Evolutionary conservation across 2,888 invertebrate genomes (phyloP), one percentile per base, ranked within the genome.

Genomic region (Gymnosoma rotundatum): DNA sequence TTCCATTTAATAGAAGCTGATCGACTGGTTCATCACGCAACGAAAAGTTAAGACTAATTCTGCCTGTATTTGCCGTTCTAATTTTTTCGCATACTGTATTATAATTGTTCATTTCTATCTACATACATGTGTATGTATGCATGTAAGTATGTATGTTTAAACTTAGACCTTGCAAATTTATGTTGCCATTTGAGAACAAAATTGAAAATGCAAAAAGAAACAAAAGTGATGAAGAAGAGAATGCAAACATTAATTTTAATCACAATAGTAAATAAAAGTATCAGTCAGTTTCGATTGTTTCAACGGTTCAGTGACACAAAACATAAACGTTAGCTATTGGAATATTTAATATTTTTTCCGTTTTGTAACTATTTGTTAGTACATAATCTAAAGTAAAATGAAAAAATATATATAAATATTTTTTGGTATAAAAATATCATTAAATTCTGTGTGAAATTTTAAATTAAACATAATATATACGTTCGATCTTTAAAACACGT

Each of bases 201-300:
- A 21, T 60, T 12, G 61, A 25, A 69, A 60, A 36, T 42, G 45
- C 58, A 48, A 42, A 66, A 75, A 67, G 20, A 38, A 20, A 38
- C 58, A 67, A 69, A 72, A 67, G 61, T 21, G 21, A 45, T 45
- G 36, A 56, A 48, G 60, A 83, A 70, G 73, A 75, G 75, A 75
- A 50, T 52, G 20, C 25, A 61, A 10, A 61, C 50, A 76, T 50
- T 25, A 70, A 63, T 63, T 54, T 61, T 54, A 63, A 63, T 73
- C 72, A 45, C 25, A 54, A 45, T 25, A 80, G 25, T 45, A 38
- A 74, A 18, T 18, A 52, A 14, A 74, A 63, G 20, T 72, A 78
- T 83, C 38, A 83, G 83, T 83, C 61, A 61, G 72, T 76, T 83
- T 76, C 38, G 70, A 75, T 79, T 60, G 60, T 66, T 80, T 80